Conservation (phyloP, 2,888 invertebrate species). For the Tineola bisselliella region DNA sequence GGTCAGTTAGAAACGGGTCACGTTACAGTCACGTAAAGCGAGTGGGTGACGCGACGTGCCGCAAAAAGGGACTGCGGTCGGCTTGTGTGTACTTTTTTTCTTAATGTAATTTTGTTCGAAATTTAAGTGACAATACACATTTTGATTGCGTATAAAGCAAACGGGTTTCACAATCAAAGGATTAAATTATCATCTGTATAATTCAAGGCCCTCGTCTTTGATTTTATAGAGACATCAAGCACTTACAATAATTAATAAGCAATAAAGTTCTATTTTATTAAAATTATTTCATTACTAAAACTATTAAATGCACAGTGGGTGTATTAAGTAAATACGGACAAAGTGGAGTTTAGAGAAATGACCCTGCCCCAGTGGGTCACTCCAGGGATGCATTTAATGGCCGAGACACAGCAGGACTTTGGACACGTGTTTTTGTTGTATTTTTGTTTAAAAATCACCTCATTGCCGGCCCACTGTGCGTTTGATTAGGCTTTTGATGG, state of each 20-base stretch:
- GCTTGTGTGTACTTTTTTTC: not conserved
- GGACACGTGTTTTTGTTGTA: constrained; percentile 8
- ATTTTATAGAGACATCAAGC: not conserved
- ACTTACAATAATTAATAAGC: not conserved
- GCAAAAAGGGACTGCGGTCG: constrained; percentile 2
- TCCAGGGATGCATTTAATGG: constrained; percentile 12
- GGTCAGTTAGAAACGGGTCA: constrained; percentile 6
- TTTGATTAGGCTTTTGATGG: not conserved
- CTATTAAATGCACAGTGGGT: constrained; percentile 1
- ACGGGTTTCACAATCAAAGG: too few species aligned
- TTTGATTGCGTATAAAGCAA: too few species aligned
- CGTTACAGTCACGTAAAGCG: not conserved
- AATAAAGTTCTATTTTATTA: not conserved
- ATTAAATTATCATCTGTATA: not conserved
- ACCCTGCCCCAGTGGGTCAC: constrained; percentile 7
- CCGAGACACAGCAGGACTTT: not conserved
- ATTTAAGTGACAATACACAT: not conserved
- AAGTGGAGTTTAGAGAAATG: not conserved
- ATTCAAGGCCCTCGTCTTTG: not conserved
- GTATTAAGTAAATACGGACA: not conserved
- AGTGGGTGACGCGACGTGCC: constrained; percentile 2
- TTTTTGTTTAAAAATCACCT: constrained; percentile 13
- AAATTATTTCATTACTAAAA: not conserved
- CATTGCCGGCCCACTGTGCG: constrained; percentile 12
- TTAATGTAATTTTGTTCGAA: not conserved